Base-by-base conservation (phyloP, 2,113 vertebrate species). In the Pandion haliaetus region DNA sequence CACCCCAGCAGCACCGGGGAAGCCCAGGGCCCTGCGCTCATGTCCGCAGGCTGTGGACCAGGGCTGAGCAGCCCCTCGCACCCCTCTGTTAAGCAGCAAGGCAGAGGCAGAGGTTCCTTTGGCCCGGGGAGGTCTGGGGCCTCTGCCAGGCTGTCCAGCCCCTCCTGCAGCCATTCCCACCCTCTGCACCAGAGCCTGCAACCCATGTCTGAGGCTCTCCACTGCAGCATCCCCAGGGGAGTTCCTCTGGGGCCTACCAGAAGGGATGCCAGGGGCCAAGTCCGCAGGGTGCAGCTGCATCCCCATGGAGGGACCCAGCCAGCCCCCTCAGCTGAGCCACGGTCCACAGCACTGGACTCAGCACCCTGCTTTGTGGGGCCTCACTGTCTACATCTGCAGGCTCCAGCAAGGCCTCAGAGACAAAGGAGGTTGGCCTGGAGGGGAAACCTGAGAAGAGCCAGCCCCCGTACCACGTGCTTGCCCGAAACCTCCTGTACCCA, bases 401-500 rank as follows among this genome's bases (percentile, higher is more conserved):
- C 25, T 78, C 92, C 78, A 91, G 89, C 54, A 97, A 86, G 93
- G 72, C 91, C 34, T 31, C 20, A 0, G 97, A 96, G 15, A 72
- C 13, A 31, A 97, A 84, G 36, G 96, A 95, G 20, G 38, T 34
- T 1, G 96, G 82, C 4, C 49, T 49, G 26, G 94, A 95, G 10
- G 52, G 90, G 36, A 85, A 90, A 40, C 25, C 73, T 0, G 77
- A 97, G 52, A 97, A 96, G 7, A 59, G 17, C 14, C 87, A 29
- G 0, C 73, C 96, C 9, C 12, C 50, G 0, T 96, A 85, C 85
- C 99, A 99, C 0, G 97, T 99, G 67, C 98, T 98, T 0, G 98
- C 99, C 55, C 98, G 99, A 45, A 98, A 98, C 70, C 97, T 99
- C 40, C 86, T 98, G 13, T 99, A 99, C 87, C 99, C 99, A 1